A percentile compares a stretch with the other conserved stretches of the same genome.
Evolutionary conservation across 2,797 vertebrate genomes (phyloP).

Genomic region (Tokudaia tokunoshimensis): DNA sequence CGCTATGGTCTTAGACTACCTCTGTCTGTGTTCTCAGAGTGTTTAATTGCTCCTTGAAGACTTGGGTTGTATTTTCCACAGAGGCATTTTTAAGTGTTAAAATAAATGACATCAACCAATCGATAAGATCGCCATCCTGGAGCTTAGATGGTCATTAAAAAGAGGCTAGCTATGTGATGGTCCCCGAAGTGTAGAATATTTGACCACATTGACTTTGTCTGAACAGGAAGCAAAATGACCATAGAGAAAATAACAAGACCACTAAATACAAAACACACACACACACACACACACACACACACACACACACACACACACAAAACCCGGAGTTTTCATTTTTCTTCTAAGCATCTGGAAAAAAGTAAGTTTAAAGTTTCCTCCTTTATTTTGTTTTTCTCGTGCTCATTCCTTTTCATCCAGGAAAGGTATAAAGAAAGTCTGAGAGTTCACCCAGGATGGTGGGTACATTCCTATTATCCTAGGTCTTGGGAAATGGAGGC

Average conservation of each 20-base stretch:
- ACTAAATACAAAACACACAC: slow-evolving; percentile 24
- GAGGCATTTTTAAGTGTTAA: slow-evolving; percentile 24
- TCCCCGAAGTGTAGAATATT: not conserved
- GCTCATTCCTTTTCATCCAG: not conserved
- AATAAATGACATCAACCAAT: not conserved
- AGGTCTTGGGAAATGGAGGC: not conserved
- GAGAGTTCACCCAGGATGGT: not conserved
- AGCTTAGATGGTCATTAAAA: not conserved
- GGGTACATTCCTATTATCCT: no score
- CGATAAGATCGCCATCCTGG: not conserved
- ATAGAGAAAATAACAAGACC: not conserved
- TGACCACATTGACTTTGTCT: not conserved
- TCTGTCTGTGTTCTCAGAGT: not conserved
- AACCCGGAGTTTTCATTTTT: not conserved
- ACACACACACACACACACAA: no score
- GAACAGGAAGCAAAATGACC: not conserved
- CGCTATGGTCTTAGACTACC: not conserved
- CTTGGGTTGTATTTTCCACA: not conserved
- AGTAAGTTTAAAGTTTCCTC: not conserved
- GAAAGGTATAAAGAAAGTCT: not conserved
- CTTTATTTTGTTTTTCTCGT: not conserved
- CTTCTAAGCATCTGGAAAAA: not conserved
- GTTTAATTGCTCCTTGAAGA: slow-evolving; percentile 37
- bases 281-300: no score
- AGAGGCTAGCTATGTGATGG: not conserved